phyloP scores from a whole-genome alignment of 2,113 vertebrate genomes.

The Caloenas nicobarica region DNA sequence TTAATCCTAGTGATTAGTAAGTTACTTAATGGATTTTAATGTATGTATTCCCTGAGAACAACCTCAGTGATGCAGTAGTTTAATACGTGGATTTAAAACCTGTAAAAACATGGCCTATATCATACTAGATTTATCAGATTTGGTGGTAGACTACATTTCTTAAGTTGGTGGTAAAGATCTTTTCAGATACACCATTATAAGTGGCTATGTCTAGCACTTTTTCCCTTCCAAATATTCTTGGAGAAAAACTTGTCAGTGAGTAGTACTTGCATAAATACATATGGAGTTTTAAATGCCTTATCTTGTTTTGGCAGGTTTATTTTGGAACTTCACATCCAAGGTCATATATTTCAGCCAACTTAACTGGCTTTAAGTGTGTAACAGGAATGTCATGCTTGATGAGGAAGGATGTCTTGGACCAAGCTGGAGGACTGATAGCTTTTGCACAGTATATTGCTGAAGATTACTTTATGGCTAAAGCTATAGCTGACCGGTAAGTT shows the following conservation, averaged over 20 bases:
- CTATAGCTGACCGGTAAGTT: conserved; percentile 94
- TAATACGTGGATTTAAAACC: background rate
- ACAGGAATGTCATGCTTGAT: conserved; percentile 98
- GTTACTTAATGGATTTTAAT: background rate
- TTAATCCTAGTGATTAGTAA: background rate
- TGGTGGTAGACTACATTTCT: background rate
- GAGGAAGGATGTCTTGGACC: conserved; percentile 95
- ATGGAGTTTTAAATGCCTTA: background rate
- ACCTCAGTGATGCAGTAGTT: background rate
- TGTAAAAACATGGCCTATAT: background rate
- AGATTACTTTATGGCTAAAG: conserved; percentile 99
- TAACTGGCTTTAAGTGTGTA: conserved; percentile 96
- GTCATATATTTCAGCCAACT: conserved; percentile 96
- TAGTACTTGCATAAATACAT: background rate
- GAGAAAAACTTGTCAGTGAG: background rate
- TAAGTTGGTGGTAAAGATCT: background rate
- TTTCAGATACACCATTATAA: background rate
- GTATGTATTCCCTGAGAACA: background rate
- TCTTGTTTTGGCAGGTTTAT: conserved; percentile 85
- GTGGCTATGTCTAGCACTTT: background rate
- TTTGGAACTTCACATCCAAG: conserved; percentile 98
- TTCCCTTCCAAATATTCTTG: background rate
- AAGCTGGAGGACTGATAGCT: conserved; percentile 93
- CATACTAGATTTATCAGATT: background rate
- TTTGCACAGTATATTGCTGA: conserved; percentile 98